Evolutionary conservation across 2,113 vertebrate genomes (phyloP).

Genomic region (Pterocles orientalis): DNA sequence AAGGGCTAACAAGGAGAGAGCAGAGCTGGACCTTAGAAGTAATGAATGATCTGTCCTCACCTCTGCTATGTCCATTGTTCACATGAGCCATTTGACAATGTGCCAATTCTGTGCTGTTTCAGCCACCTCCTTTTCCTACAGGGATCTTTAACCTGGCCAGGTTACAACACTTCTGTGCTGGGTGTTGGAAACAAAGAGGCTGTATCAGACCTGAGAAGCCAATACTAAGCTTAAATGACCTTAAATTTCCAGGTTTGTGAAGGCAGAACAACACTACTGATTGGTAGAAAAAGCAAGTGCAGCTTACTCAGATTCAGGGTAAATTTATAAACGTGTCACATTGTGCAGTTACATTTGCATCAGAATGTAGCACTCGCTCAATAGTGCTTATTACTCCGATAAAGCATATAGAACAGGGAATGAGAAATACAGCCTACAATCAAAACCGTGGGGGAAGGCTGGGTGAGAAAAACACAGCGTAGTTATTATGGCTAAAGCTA

Average conservation of each 20-base stretch:
- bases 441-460: background rate
- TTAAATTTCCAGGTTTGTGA: background rate
- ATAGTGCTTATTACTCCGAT: background rate
- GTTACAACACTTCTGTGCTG: background rate
- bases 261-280: background rate
- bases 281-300: background rate
- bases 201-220: background rate
- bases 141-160: background rate
- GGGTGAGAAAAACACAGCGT: background rate
- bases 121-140: background rate
- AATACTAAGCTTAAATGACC: background rate
- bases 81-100: background rate
- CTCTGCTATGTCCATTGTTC: background rate
- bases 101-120: background rate
- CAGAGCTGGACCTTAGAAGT: background rate
- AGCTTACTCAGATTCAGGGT: background rate
- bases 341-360: background rate
- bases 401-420: background rate
- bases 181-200: background rate
- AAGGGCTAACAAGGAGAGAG: background rate
- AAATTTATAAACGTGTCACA: background rate
- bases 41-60: background rate
- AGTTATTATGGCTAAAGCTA: background rate
- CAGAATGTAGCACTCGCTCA: background rate
- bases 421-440: background rate